Evolutionary conservation across 2,797 vertebrate genomes (phyloP), one percentile per base, ranked within the genome.

Genomic region (Cynopterus sphinx): DNA sequence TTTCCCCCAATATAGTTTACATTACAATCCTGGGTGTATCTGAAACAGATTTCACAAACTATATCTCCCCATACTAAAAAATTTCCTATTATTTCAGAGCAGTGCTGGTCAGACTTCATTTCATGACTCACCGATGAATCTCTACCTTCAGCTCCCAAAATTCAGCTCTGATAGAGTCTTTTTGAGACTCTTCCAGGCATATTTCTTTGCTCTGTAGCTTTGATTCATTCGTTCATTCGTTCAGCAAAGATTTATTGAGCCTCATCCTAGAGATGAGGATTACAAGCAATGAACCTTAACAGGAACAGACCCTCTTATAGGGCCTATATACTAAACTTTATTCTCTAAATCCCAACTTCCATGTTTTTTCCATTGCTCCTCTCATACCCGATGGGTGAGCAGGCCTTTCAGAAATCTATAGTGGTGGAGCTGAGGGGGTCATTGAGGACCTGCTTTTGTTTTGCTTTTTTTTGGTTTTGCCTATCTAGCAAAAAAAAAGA

Each of bases 381-480:
- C 26, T 1, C 6, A n/a, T 31, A 65, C 24, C 33, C 36, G 36
- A 49, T 24, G 28, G 6, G 22, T 57, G n/a, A 91, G 49, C 36
- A 71, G 19, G 13, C 63, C 65, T 87, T 26, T 1, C 6, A 46
- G 68, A 88, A 94, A 26, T 43, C 53, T 33, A 61, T 9, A 11
- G 21, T n/a, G 49, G 31, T 77, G 41, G 33, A 36, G 21, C 31
- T 11, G 19, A 53, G 33, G 24, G 3, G 26, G 33, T 61, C 11
- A 19, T 10, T 6, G 9, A 63, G 21, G 77, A 68, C 11, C 33
- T 46, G 49, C 65, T 95, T 77, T 81, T 67, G 43, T 91, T 75
- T 91, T 78, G 11, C n/a, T 81, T 83, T 93, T 91, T 88, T 88
- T 74, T 10, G 57, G 17, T 91, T 85, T 86, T 88, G 70, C 31